Evolutionary conservation across 2,113 vertebrate species (phyloP).

Genomic region (Dasyprocta punctata): DNA sequence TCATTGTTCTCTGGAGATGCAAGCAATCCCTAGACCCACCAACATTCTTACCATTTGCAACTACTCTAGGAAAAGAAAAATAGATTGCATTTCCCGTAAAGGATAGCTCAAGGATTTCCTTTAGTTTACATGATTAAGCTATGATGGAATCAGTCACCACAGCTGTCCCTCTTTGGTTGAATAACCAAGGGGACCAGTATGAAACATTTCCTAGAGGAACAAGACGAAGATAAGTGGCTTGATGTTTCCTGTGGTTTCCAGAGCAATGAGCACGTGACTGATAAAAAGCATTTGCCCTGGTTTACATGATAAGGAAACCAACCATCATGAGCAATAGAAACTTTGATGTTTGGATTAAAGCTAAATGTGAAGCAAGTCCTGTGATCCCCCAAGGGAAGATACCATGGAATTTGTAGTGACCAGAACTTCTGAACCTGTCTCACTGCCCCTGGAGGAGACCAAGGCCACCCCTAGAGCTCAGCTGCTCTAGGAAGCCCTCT

Average conservation of each 20-base stretch:
- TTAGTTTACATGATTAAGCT: neutral
- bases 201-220: neutral
- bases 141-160: neutral
- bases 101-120: neutral
- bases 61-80: neutral
- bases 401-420: neutral
- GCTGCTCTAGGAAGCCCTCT: neutral
- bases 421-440: neutral
- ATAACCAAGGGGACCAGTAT: neutral
- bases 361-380: neutral
- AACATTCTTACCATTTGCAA: neutral
- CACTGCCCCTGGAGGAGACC: neutral
- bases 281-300: neutral
- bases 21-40: neutral
- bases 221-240: neutral
- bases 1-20: neutral
- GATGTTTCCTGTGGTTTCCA: constrained; percentile 11
- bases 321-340: neutral
- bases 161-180: neutral
- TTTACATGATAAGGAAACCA: constrained; percentile 8
- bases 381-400: neutral
- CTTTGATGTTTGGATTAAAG: neutral
- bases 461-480: neutral
- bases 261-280: neutral
- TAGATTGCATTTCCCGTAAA: neutral